Base-by-base conservation (phyloP, 1,140 invertebrate genomes). In the Geopemphigus sp. region DNA sequence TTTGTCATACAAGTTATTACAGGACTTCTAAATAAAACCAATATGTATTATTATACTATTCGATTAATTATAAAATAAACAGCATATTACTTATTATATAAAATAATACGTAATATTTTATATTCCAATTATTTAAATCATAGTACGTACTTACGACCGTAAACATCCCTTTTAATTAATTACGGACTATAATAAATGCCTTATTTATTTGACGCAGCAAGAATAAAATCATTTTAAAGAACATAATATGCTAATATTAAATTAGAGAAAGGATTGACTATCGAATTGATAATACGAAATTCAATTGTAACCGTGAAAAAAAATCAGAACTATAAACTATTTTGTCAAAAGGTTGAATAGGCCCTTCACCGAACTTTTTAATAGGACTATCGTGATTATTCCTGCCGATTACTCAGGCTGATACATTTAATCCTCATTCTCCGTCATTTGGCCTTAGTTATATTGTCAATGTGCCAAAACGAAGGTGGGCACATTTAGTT, bases 361-460 rank as follows among this genome's bases (percentile, higher is more conserved):
- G 24, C 15, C 53, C 29, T 72, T 72, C 29, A 54, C 54, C 29
- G 11, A 72, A 72, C 24, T 53, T 14, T 72, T 0, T 72, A 54
- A 53, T 72, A 17, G 47, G 0, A 10, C 47, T 32, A 26, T 72
- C 29, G 47, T 72, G 47, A 29, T 53, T 53, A 54, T 72, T 72
- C 17, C 26, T 70, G 19, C 66, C 54, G 47, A 72, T 72, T 54
- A 72, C 47, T 72, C 19, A 53, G 17, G 54, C 24, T 54, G 47
- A 83, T 61, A 50, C 57, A 14, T 61, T 45, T 63, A 78, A 78
- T 63, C 39, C 39, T 78, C 61, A 47, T 63, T 61, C n/a, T 63
- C 39, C 14, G 39, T 45, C 57, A 19, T 78, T 78, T 78, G 57
- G 74, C 39, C 50, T 78, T 78, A 47, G 22, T 78, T 47, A 39